Percentiles rank a stretch among this genome's conserved stretches.
Conservation (phyloP, 1,140 invertebrate species). For the Artemia franciscana region DNA sequence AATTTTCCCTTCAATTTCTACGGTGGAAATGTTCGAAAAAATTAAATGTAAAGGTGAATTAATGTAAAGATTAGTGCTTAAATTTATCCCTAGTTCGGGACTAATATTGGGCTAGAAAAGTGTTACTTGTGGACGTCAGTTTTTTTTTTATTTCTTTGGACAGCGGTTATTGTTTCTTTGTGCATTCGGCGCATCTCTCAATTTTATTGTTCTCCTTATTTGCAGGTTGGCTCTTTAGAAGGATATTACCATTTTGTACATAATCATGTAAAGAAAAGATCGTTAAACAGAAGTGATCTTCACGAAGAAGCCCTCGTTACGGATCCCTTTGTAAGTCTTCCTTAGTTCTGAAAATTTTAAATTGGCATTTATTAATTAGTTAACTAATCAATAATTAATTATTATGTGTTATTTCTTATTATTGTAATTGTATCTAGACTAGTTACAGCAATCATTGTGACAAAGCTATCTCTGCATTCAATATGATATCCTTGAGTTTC, state of each 20-base stretch:
- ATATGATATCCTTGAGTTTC: too few species aligned
- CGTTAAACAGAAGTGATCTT: neutral
- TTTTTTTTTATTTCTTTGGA: neutral
- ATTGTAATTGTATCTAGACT: too few species aligned
- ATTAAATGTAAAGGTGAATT: too few species aligned
- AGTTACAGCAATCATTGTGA: too few species aligned
- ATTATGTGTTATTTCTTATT: too few species aligned
- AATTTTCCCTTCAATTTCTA: too few species aligned
- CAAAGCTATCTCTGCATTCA: too few species aligned
- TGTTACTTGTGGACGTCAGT: neutral
- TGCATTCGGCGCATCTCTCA: neutral
- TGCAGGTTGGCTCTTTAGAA: neutral
- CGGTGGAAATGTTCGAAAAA: too few species aligned
- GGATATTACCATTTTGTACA: neutral
- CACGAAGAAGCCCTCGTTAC: neutral
- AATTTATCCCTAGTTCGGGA: neutral
- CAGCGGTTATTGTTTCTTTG: neutral
- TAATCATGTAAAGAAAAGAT: neutral
- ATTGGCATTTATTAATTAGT: too few species aligned
- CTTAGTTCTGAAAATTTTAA: too few species aligned
- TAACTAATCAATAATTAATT: too few species aligned
- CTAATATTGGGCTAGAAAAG: neutral
- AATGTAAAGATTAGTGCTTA: too few species aligned
- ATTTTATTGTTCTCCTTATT: neutral
- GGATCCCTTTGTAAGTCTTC: neutral